Base-by-base conservation (phyloP, 2,888 invertebrate genomes). In the Polyommatus icarus region DNA sequence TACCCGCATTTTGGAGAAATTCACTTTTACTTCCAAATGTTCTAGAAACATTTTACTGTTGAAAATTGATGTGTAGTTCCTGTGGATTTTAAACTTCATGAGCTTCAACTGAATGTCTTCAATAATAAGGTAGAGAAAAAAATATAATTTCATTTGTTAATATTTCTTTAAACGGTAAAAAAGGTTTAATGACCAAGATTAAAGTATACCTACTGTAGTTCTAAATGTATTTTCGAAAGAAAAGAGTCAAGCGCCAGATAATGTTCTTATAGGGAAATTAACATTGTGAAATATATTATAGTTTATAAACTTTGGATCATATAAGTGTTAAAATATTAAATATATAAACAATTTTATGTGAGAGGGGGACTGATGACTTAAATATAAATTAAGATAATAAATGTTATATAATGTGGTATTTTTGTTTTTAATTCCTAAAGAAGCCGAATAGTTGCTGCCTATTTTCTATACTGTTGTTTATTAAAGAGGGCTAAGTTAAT, bases 401-500 rank as follows among this genome's bases (percentile, higher is more conserved):
- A 61, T 61, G 24, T 61, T 61, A 61, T 24, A 12, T 61, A 7
- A 61, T 61, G 61, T 61, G 61, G 61, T 61, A 61, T 61, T 24
- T 3, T 24, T 24, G 24, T 24, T 24, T 61, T 24, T 20, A 20
- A 24, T 24, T 24, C 3, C 24, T 10, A 61, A 24, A 59, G 8
- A 20, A 20, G 3, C 7, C n/a, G 8, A n/a, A 18, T 54, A 54
- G 12, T 54, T 54, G 3, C 5, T 54, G 18, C 54, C 54, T 18
- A 54, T 18, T 18, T 18, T 54, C 18, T 5, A 18, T 54, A 54
- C 1, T 18, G 54, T 15, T 54, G 18, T 54, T 54, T 18, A 54
- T 54, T 54, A 54, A 54, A 54, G 4, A 18, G 24, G 61, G 7
- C 61, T 61, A 3, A 24, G 12, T 61, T 61, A 61, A 61, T 61